Conservation (phyloP, 1,140 invertebrate genomes). For the Cyrtorhinus lividipennis region DNA sequence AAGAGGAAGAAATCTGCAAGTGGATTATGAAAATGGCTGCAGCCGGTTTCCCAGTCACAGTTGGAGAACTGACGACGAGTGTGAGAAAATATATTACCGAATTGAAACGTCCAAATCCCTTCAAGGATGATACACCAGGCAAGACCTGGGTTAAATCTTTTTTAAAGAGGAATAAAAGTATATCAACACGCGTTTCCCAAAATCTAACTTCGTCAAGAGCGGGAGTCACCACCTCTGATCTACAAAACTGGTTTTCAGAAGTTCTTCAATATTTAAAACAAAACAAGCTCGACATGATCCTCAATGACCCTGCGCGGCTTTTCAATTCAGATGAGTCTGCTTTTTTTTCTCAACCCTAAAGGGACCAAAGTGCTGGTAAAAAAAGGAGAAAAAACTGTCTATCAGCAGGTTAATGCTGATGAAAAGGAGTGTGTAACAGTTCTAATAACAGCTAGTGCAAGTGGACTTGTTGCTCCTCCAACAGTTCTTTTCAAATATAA, state of each 20-base stretch:
- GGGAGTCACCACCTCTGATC: constrained; percentile 22
- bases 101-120: background rate
- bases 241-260: constrained; percentile 28
- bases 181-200: constrained; percentile 25
- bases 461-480: constrained; percentile 15
- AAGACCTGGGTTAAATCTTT: constrained; percentile 1
- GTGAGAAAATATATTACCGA: background rate
- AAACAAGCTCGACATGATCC: constrained; percentile 19
- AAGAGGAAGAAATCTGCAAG: background rate
- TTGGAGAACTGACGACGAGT: background rate
- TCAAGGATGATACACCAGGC: constrained; percentile 1
- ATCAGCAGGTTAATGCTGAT: background rate
- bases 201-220: constrained; percentile 25
- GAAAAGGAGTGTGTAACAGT: constrained; percentile 22
- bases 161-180: background rate
- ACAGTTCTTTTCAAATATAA: constrained; percentile 28
- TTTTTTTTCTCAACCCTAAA: constrained; percentile 21
- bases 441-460: constrained; percentile 18
- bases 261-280: constrained; percentile 25
- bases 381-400: constrained; percentile 21
- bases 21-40: background rate
- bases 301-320: constrained; percentile 20
- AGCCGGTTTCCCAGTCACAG: constrained; percentile 2
- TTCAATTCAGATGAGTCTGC: constrained; percentile 24
- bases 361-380: constrained; percentile 15